Evolutionary conservation across 2,888 invertebrate species (phyloP), one percentile per base, ranked within the genome.

Genomic region (Ptychoptera contaminata): DNA sequence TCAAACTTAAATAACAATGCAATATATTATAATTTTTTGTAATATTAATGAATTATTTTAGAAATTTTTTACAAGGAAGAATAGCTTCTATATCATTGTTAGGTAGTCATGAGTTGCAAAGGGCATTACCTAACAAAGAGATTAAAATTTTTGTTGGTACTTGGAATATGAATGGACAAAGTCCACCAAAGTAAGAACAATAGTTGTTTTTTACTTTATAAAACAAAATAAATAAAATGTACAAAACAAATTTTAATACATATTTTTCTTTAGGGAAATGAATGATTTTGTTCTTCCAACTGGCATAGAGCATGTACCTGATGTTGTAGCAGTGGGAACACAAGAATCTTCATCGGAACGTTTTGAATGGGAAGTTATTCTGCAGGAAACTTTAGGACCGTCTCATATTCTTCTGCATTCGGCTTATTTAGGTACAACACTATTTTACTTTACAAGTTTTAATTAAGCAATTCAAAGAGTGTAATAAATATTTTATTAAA

Each of bases 101-200:
- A 38, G 92, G 93, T 0, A 74, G 83, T 2, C 76, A 77, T 14
- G 93, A 96, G 60, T 68, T 96, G 46, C 82, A 84, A 54, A 79
- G 87, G 61, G 82, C 86, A 38, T 76, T 94, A 55, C 91, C 91
- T 2, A 81, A 81, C 55, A 74, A 86, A 53, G 84, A 87, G 65
- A 73, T 92, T 0, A 82, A 78, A 51, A 77, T 94, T 54, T 92
- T 90, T 71, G 80, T 92, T 45, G 92, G 88, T 7, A 87, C 91
- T 16, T 96, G 94, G 93, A 96, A 96, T 61, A 93, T 94, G 91
- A 92, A 91, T 65, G 92, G 91, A 31, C 86, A 92, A 58, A 71
- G 73, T 52, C 82, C 84, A 38, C 84, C 84, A 39, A 79, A 79
- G 87, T 88, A 70, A 68, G 55, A n/a, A n/a, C n/a, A n/a, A n/a